phyloP scores from a whole-genome alignment of 2,797 vertebrate genomes.

The Melanotaenia parkinsoni region DNA sequence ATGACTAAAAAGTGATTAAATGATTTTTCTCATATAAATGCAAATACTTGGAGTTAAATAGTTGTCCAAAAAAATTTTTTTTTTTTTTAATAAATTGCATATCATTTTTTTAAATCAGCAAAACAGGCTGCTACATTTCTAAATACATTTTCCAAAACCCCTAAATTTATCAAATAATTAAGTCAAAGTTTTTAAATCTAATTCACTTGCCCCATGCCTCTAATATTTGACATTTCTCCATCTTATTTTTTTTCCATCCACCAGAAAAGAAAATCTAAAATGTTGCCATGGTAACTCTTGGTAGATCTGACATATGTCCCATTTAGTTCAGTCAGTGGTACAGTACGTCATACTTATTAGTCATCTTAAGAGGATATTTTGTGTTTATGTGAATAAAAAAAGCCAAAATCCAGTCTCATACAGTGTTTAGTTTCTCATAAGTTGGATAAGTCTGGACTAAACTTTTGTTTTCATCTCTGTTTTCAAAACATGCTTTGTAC shows the following conservation, averaged over 20 bases:
- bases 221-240: not conserved
- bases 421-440: conserved; percentile 30
- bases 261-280: not conserved
- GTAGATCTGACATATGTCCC: not conserved
- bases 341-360: not conserved
- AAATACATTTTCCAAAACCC: not conserved
- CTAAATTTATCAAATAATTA: not conserved
- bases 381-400: conserved; percentile 2
- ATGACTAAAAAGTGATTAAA: not conserved
- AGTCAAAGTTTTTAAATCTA: not conserved
- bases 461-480: conserved; percentile 34
- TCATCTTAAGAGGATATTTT: not conserved
- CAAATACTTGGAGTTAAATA: not conserved
- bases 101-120: not conserved
- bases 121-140: not conserved
- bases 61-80: not conserved
- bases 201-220: not conserved
- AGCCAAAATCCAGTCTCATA: conserved; percentile 14
- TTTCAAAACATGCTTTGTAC: conserved; percentile 53
- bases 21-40: not conserved
- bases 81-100: not conserved
- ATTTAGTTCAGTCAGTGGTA: not conserved
- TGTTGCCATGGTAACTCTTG: not conserved
- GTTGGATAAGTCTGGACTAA: conserved; percentile 23
- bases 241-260: not conserved